Conservation (phyloP, 2,888 invertebrate genomes). For the Dicyrtoma fusca region DNA sequence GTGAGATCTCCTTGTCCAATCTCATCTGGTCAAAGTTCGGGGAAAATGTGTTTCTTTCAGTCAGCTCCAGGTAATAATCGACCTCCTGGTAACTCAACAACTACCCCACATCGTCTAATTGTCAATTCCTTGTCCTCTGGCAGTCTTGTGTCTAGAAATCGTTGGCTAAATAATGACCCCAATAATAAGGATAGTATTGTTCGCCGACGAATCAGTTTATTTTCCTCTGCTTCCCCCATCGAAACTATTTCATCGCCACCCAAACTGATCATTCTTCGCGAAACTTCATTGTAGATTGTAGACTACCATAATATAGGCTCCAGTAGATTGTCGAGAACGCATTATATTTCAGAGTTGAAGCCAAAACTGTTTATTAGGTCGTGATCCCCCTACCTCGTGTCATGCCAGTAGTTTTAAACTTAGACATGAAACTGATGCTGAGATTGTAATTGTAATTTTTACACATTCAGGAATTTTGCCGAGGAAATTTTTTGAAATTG, state of each 20-base stretch:
- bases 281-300: conserved; percentile 21
- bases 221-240: conserved; percentile 1
- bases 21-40: not conserved
- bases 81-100: not conserved
- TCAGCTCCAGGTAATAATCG: not conserved
- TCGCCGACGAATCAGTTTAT: conserved; percentile 31
- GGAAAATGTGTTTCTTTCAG: conserved; percentile 32
- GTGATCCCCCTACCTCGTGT: no score
- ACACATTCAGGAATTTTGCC: no score
- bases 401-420: no score
- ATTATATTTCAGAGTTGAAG: no score
- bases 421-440: no score
- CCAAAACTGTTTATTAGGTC: no score
- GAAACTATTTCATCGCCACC: conserved; percentile 19
- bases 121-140: conserved; percentile 28
- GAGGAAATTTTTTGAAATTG: no score
- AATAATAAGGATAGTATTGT: conserved; percentile 16
- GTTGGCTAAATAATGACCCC: conserved; percentile 13
- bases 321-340: no score
- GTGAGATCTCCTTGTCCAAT: not conserved
- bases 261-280: conserved; percentile 27
- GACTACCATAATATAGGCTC: no score
- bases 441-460: no score
- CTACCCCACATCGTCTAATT: conserved; percentile 4
- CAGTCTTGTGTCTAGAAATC: conserved; percentile 13